Evolutionary conservation across 2,888 invertebrate species (phyloP).

Genomic region (Drosophila stalkeri): DNA sequence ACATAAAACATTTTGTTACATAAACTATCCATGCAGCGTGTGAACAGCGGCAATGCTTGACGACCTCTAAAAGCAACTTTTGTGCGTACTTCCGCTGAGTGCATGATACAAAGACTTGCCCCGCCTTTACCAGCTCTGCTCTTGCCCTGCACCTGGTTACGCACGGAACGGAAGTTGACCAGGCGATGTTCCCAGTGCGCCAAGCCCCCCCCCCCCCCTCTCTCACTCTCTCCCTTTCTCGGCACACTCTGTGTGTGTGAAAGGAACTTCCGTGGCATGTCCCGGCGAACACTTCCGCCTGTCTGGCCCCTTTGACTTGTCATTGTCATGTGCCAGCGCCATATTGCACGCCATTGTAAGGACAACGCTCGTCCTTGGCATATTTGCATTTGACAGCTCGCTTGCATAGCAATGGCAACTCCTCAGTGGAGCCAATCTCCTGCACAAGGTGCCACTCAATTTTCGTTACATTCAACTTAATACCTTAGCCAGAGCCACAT

Average conservation of each 20-base stretch:
- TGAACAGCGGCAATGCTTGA: constrained; percentile 23
- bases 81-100: constrained; percentile 64
- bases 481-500: constrained; percentile 8
- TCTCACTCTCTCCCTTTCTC: neutral
- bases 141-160: neutral
- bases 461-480: constrained; percentile 21
- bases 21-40: constrained; percentile 1
- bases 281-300: constrained; percentile 57
- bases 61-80: constrained; percentile 57
- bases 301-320: constrained; percentile 60
- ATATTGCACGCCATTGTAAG: constrained; percentile 28
- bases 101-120: constrained; percentile 16
- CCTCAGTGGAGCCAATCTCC: constrained; percentile 21
- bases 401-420: constrained; percentile 67
- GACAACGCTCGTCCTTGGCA: constrained; percentile 37
- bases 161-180: constrained; percentile 64
- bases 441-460: constrained; percentile 39
- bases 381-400: constrained; percentile 71
- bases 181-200: constrained; percentile 49
- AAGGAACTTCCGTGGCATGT: constrained; percentile 63
- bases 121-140: neutral
- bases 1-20: constrained; percentile 1
- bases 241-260: constrained; percentile 30
- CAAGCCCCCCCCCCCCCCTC: neutral
- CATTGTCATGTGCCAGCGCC: constrained; percentile 63